Percentiles rank a stretch among this genome's conserved stretches.
Evolutionary conservation across 1,140 invertebrate genomes (phyloP).

Genomic region (Saxidomus purpurata): DNA sequence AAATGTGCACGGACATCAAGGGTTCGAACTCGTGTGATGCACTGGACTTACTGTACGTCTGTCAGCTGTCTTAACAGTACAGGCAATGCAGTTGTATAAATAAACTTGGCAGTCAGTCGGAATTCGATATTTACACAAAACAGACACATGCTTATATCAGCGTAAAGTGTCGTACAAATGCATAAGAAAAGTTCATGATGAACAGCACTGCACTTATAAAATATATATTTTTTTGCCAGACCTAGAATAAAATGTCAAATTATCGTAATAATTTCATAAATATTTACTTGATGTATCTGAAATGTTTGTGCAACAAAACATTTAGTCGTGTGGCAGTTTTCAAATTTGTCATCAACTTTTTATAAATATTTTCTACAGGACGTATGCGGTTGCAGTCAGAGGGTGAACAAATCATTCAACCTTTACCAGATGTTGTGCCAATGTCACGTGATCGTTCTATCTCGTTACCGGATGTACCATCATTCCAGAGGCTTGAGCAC

Average conservation of each 20-base stretch:
- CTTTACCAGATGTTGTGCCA: slow-evolving; percentile 64
- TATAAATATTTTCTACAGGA: not conserved
- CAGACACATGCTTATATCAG: too few species aligned
- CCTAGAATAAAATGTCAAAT: not conserved
- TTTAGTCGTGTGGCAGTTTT: not conserved
- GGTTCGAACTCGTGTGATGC: too few species aligned
- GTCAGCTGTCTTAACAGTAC: too few species aligned
- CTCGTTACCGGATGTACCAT: slow-evolving; percentile 58
- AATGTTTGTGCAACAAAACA: not conserved
- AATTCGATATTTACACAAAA: too few species aligned
- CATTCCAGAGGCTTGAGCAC: slow-evolving; percentile 31
- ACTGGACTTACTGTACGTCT: too few species aligned
- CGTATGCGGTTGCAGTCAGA: slow-evolving; percentile 20
- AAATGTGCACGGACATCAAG: too few species aligned
- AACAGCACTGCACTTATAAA: too few species aligned
- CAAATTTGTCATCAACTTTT: not conserved
- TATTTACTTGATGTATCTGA: not conserved
- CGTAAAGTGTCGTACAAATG: too few species aligned
- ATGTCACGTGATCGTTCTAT: slow-evolving; percentile 57
- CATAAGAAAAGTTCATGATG: too few species aligned
- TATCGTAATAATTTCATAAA: not conserved
- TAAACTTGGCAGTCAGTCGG: too few species aligned
- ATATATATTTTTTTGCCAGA: too few species aligned
- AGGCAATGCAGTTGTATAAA: too few species aligned
- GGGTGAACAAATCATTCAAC: not conserved